phyloP scores from a whole-genome alignment of 2,888 invertebrate species.

The Elmis aenea region DNA sequence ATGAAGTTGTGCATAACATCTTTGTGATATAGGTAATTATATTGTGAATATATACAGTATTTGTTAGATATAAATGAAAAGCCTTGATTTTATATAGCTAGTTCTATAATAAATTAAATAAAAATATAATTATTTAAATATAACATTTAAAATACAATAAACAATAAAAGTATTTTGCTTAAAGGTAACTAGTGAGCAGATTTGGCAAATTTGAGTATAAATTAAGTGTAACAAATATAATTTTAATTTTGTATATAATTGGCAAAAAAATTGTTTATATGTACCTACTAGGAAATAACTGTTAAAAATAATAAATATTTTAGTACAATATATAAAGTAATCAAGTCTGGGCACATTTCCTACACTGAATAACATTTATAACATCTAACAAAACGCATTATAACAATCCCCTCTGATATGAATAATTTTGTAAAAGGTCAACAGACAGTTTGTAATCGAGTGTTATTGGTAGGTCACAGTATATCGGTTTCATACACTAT shows the following conservation, averaged over 20 bases:
- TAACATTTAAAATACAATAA: conserved; percentile 3
- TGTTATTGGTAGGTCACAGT: conserved; percentile 62
- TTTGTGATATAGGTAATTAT: too few species aligned
- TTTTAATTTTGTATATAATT: too few species aligned
- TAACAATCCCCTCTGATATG: conserved; percentile 15
- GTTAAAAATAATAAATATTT: too few species aligned
- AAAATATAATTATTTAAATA: too few species aligned
- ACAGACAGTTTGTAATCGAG: conserved; percentile 22
- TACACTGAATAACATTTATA: too few species aligned
- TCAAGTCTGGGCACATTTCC: conserved; percentile 10
- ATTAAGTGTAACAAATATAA: conserved; percentile 15
- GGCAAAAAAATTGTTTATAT: too few species aligned
- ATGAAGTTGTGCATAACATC: conserved; percentile 19
- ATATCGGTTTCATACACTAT: conserved; percentile 92
- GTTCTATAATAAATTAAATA: too few species aligned
- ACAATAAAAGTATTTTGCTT: conserved; percentile 5
- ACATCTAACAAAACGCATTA: too few species aligned
- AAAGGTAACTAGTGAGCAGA: conserved; percentile 11
- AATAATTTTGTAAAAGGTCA: conserved; percentile 17
- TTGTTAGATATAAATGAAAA: conserved; percentile 2
- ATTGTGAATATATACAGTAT: conserved; percentile 14
- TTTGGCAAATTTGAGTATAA: conserved; percentile 9
- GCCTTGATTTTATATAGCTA: too few species aligned
- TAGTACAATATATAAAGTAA: too few species aligned
- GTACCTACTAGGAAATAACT: too few species aligned